Conservation (phyloP, 2,888 invertebrate species). For the Tineola bisselliella region DNA sequence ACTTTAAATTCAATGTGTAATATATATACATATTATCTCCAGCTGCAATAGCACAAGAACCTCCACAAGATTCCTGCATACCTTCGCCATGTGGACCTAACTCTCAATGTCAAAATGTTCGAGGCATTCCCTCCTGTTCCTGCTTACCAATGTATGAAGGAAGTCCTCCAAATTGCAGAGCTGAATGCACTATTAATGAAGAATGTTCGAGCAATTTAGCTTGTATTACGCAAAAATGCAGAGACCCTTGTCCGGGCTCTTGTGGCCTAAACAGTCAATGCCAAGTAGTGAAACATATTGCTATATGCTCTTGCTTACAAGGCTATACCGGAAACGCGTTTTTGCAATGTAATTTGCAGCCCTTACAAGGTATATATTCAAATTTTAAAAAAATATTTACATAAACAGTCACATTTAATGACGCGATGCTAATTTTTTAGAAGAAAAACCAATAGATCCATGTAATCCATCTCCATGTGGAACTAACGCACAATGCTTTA, state of each 20-base stretch:
- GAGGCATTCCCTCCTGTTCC: constrained; percentile 69
- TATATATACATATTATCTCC: constrained; percentile 13
- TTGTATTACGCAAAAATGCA: constrained; percentile 74
- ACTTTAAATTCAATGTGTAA: constrained; percentile 13
- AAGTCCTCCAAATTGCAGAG: constrained; percentile 73
- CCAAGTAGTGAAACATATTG: constrained; percentile 70
- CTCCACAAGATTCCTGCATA: constrained; percentile 68
- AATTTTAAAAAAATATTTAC: background rate
- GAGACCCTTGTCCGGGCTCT: constrained; percentile 76
- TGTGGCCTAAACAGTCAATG: constrained; percentile 71
- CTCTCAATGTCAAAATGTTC: constrained; percentile 67
- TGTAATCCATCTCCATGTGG: constrained; percentile 77
- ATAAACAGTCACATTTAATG: background rate
- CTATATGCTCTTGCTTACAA: constrained; percentile 69
- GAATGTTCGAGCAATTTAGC: constrained; percentile 74
- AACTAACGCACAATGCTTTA: constrained; percentile 74
- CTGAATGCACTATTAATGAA: constrained; percentile 73
- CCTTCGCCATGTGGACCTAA: constrained; percentile 76
- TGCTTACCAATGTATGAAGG: constrained; percentile 71
- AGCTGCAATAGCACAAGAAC: constrained; percentile 38
- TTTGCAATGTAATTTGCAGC: constrained; percentile 51
- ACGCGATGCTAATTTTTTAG: constrained; percentile 19
- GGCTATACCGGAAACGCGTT: constrained; percentile 73
- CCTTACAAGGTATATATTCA: constrained; percentile 37
- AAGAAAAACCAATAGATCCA: constrained; percentile 59